phyloP scores from a whole-genome alignment of 2,797 vertebrate genomes.

The Cynodonichthys magdalenae region DNA sequence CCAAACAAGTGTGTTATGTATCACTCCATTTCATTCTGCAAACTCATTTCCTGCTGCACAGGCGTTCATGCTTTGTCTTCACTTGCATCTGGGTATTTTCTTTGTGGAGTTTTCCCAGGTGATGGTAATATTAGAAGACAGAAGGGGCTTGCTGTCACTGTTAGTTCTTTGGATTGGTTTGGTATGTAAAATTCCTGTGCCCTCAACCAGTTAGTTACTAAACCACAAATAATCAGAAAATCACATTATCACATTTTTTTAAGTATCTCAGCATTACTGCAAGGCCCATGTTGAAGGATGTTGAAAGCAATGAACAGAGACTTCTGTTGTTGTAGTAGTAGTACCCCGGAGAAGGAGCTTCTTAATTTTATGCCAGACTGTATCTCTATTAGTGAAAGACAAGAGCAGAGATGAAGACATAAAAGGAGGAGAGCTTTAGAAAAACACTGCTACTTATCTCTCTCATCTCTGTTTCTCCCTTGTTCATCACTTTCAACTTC shows the following conservation, averaged over 20 bases:
- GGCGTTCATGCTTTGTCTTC: not conserved
- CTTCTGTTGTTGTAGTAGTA: constrained; percentile 28
- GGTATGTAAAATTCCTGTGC: constrained; percentile 2
- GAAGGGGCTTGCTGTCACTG: not conserved
- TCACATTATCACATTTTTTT: constrained; percentile 15
- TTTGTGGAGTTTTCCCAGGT: not conserved
- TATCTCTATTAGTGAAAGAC: constrained; percentile 64
- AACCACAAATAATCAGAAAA: constrained; percentile 19
- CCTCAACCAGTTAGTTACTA: constrained; percentile 3
- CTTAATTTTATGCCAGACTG: constrained; percentile 46
- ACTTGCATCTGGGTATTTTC: not conserved
- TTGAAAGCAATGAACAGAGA: constrained; percentile 25
- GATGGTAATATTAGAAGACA: not conserved
- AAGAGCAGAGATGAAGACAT: constrained; percentile 63
- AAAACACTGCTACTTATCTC: constrained; percentile 60
- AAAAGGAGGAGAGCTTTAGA: constrained; percentile 61
- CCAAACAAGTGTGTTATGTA: not conserved
- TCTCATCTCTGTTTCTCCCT: constrained; percentile 25
- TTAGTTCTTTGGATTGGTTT: not conserved
- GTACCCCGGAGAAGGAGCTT: constrained; percentile 42
- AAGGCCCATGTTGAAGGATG: constrained; percentile 4
- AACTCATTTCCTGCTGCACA: not conserved
- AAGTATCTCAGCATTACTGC: constrained; percentile 12
- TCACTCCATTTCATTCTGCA: not conserved
- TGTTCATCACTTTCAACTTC: constrained; percentile 55